These are phyloP conservation scores for Pseudorasbora parva DNA, from an alignment of 2,113 vertebrate species.

Conservation along the genomic window DNA sequence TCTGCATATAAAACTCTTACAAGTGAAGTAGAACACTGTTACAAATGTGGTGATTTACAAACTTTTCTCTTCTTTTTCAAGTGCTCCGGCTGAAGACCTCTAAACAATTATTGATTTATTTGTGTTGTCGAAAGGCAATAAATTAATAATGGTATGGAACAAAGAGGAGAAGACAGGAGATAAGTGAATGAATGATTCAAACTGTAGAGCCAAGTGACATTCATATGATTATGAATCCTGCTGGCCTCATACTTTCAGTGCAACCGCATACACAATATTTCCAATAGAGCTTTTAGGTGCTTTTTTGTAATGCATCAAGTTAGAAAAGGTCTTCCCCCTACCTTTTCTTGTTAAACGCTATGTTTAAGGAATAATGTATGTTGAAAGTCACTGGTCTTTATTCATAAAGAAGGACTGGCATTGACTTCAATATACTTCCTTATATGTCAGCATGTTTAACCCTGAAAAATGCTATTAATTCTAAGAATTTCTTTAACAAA, in stretches of 20 bases:
- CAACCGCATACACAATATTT: conserved; percentile 5
- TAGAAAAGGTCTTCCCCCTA: neutral
- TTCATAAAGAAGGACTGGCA: neutral
- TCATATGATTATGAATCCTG: conserved; percentile 18
- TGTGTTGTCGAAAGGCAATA: conserved; percentile 55
- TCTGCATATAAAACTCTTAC: neutral
- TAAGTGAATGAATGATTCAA: conserved; percentile 7
- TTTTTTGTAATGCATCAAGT: neutral
- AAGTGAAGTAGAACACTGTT: neutral
- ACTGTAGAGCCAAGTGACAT: conserved; percentile 15
- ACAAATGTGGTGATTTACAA: conserved; percentile 40
- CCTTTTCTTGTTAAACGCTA: neutral
- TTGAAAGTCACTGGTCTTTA: neutral
- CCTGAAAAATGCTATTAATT: neutral
- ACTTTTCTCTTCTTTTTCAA: conserved; percentile 71
- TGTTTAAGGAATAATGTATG: neutral
- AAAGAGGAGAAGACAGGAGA: conserved; percentile 43
- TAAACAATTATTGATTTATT: conserved; percentile 64
- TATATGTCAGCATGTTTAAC: neutral
- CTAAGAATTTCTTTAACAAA: conserved; percentile 7
- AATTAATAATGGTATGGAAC: conserved; percentile 59
- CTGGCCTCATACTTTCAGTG: neutral
- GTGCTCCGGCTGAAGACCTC: conserved; percentile 62
- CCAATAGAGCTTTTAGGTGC: neutral
- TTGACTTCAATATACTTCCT: neutral